These are phyloP conservation scores for Euglossa dilemma DNA, from an alignment of 1,140 invertebrate species.

Conservation along the genomic window DNA sequence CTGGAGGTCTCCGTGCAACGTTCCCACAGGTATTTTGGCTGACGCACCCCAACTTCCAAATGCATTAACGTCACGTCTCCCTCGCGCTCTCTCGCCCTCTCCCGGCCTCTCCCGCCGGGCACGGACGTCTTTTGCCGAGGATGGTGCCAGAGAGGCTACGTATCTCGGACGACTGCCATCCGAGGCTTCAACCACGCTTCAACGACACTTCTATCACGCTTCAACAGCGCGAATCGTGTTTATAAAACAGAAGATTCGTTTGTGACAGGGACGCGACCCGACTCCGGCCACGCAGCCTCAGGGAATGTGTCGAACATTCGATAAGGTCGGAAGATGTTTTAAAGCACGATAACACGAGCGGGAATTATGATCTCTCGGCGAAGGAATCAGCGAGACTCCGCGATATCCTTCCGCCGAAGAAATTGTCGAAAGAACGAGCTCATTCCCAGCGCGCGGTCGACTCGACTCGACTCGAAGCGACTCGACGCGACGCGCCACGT, in stretches of 20 bases:
- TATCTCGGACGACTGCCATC: not conserved
- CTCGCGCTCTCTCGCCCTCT: not conserved
- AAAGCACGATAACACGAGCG: not conserved
- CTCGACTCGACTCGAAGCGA: too few species aligned
- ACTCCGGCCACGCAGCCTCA: too few species aligned
- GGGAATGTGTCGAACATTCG: too few species aligned
- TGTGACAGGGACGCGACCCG: not conserved
- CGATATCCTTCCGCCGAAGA: too few species aligned
- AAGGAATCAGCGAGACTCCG: too few species aligned
- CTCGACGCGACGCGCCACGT: too few species aligned
- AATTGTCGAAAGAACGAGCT: not conserved
- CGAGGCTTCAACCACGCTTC: too few species aligned
- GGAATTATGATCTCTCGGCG: not conserved
- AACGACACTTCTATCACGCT: too few species aligned
- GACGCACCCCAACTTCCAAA: conserved; percentile 30
- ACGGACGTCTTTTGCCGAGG: not conserved
- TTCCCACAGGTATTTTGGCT: conserved; percentile 51
- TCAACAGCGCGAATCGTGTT: not conserved
- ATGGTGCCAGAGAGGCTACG: not conserved
- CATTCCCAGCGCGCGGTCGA: not conserved
- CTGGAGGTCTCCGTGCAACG: conserved; percentile 40
- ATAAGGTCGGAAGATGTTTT: not conserved
- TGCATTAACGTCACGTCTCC: conserved; percentile 37
- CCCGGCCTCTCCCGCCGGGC: too few species aligned
- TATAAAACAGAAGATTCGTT: conserved; percentile 22